Evolutionary conservation across 2,113 vertebrate genomes (phyloP).

Genomic region (Oreocharis arfaki): DNA sequence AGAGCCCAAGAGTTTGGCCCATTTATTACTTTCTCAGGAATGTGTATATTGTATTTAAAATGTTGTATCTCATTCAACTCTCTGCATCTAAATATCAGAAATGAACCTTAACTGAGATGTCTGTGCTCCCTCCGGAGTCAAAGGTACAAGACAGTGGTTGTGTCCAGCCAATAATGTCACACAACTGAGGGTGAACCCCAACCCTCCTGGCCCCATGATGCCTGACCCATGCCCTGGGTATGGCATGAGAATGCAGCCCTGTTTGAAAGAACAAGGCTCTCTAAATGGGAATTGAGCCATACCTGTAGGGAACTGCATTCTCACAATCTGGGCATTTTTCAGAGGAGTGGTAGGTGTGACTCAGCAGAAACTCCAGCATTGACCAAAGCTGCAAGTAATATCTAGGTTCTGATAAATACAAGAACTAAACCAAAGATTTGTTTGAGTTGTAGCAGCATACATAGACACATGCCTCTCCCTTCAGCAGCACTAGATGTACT

Average conservation of each 20-base stretch:
- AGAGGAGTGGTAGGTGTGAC: not conserved
- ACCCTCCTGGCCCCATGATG: fast-evolving
- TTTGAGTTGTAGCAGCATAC: not conserved
- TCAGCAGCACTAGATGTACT: not conserved
- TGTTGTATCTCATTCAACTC: not conserved
- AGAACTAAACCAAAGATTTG: not conserved
- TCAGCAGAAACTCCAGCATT: not conserved
- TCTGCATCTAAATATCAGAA: not conserved
- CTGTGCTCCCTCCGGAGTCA: fast-evolving
- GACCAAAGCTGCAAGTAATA: not conserved
- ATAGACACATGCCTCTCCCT: not conserved
- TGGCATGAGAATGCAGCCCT: not conserved
- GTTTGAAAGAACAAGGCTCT: not conserved
- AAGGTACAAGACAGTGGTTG: not conserved
- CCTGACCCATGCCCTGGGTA: not conserved
- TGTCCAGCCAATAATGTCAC: not conserved
- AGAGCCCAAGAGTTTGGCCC: not conserved
- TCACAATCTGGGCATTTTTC: not conserved
- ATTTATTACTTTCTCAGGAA: not conserved
- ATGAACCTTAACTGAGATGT: not conserved
- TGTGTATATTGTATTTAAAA: not conserved
- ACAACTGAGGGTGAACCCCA: fast-evolving
- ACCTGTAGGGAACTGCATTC: not conserved
- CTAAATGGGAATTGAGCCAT: not conserved
- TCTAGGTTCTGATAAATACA: not conserved